Base-by-base conservation (phyloP, 2,888 invertebrate species). In the Drosophila stalkeri region DNA sequence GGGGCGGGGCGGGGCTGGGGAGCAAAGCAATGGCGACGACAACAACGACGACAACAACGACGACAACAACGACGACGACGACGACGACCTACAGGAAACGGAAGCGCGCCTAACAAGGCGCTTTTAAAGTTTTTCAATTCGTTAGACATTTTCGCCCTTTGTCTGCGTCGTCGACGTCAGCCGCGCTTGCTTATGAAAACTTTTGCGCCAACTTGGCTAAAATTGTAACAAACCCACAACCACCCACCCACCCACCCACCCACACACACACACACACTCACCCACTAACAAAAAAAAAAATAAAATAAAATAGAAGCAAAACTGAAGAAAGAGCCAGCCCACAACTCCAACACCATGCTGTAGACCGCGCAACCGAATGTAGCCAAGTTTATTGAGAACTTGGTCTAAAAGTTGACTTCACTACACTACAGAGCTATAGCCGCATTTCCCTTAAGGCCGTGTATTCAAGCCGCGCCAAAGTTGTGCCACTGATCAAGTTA, bases 91-190 rank as follows among this genome's bases (percentile, higher is more conserved):
- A 73, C 79, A 80, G 87, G 87, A 87, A 89, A 83, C 87, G 87
- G 86, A 87, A 87, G 85, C 69, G 72, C 80, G 81, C 82, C 85
- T 87, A 87, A 87, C 89, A 87, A 87, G 86, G 75, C 80, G 81
- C 80, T 85, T 89, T 87, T 87, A 85, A 89, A 87, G 83, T 87
- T 87, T 83, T 77, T 89, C 85, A 85, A 82, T 86, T 84, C 77
- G 79, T 82, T 86, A 73, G 80, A 75, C 79, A 81, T 86, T 77
- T 79, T 79, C 64, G 63, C 61, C 71, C 56, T 74, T 66, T 47
- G 60, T 41, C 60, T 49, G 37, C 49, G 18, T 3, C 39, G 18
- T 6, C 39, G 60, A 16, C 60, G 37, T 65, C 62, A 44, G 51
- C 51, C 33, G 14, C 56, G 62, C 49, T 37, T 46, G 75, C 57